Conservation (phyloP, 2,888 invertebrate species). For the Trissoscelio sp. region DNA sequence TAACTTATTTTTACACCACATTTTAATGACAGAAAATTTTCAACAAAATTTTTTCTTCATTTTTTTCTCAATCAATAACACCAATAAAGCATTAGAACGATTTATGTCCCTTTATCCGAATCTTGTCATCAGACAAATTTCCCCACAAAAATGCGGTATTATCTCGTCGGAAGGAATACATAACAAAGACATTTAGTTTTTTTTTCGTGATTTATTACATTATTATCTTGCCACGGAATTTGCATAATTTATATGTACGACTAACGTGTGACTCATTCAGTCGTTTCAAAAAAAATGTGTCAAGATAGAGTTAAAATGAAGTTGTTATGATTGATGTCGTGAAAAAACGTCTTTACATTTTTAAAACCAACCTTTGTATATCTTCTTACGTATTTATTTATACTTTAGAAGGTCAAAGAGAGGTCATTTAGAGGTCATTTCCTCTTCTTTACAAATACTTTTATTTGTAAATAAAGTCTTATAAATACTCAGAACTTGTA, state of each 20-base stretch:
- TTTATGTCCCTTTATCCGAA: not conserved
- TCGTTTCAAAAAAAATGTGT: conserved; percentile 24
- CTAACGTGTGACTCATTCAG: conserved; percentile 8
- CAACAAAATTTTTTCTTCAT: too few relatives aligned
- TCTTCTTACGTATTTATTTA: not conserved
- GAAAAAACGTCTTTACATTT: conserved; percentile 29
- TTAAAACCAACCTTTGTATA: not conserved
- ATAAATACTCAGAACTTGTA: too few relatives aligned
- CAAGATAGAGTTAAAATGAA: conserved; percentile 28
- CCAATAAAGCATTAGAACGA: not conserved
- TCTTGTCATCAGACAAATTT: conserved; percentile 28
- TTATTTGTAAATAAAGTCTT: too few relatives aligned
- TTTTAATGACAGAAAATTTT: too few relatives aligned
- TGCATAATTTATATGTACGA: conserved; percentile 30
- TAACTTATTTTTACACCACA: too few relatives aligned
- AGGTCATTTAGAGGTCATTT: not conserved
- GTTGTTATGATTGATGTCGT: conserved; percentile 31
- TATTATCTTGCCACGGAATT: conserved; percentile 26
- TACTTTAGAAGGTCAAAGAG: not conserved
- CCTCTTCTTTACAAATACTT: not conserved
- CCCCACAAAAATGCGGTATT: conserved; percentile 16
- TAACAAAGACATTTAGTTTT: conserved; percentile 35
- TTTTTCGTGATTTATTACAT: conserved; percentile 29
- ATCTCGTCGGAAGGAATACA: not conserved
- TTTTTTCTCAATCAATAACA: not conserved